Conservation (phyloP, 2,797 vertebrate genomes). For the Tamandua tetradactyla region DNA sequence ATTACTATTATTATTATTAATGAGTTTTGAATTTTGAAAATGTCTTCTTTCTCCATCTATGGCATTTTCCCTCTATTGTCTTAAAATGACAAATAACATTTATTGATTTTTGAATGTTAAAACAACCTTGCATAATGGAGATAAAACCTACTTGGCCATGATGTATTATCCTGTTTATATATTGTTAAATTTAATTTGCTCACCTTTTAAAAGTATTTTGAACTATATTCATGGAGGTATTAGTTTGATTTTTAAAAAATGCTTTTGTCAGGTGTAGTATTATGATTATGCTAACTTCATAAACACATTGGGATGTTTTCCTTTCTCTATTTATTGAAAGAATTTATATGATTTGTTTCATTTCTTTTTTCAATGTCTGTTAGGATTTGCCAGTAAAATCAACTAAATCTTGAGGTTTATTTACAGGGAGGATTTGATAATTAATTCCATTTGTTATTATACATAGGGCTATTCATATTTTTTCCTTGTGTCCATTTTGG, state of each 20-base stretch:
- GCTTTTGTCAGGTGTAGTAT: not conserved
- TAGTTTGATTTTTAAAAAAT: not conserved
- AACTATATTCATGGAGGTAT: not conserved
- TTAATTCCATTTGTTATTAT: not conserved
- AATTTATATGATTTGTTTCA: constrained; percentile 15
- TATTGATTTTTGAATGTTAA: not conserved
- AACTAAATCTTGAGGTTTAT: not conserved
- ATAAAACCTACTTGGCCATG: not conserved
- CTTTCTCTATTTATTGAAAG: constrained; percentile 35
- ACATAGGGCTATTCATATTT: not conserved
- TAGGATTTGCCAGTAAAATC: not conserved
- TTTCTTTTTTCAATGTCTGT: not conserved
- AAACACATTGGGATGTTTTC: not conserved
- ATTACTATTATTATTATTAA: not conserved
- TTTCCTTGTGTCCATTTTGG: not conserved
- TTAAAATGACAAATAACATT: not conserved
- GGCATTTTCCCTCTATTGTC: not conserved
- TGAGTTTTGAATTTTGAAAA: not conserved
- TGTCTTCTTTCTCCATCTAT: constrained; percentile 2
- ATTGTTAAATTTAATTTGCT: not conserved
- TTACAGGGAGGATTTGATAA: not conserved
- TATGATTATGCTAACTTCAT: not conserved
- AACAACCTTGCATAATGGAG: not conserved
- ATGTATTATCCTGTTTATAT: not conserved
- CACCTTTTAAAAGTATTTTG: not conserved